A percentile compares a stretch with the other conserved stretches of the same genome.
These are phyloP conservation scores for Hyles euphorbiae DNA, from an alignment of 1,140 invertebrate genomes.

Conservation along the genomic window DNA sequence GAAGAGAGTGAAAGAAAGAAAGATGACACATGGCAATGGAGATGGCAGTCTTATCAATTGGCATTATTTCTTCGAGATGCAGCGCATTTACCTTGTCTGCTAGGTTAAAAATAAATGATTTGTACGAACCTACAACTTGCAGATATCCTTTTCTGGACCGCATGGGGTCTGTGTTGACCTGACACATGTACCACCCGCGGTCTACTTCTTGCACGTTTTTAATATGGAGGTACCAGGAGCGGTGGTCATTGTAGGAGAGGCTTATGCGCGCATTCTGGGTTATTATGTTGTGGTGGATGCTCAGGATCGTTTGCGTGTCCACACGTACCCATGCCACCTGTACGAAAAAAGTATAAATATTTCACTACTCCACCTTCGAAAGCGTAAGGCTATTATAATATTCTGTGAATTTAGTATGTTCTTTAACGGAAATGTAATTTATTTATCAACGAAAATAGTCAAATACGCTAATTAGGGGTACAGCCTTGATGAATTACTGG, in stretches of 20 bases:
- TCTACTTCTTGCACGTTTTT: conserved; percentile 88
- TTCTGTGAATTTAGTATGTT: background rate
- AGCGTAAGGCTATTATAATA: background rate
- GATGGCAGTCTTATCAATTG: too few relatives aligned
- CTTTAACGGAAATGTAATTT: background rate
- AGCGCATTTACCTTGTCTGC: too few relatives aligned
- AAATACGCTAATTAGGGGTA: too few relatives aligned
- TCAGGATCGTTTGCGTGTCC: conserved; percentile 93
- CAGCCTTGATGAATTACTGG: too few relatives aligned
- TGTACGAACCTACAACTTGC: conserved; percentile 88
- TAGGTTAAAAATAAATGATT: background rate
- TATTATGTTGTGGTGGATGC: conserved; percentile 92
- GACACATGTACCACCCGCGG: conserved; percentile 91
- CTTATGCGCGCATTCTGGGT: conserved; percentile 91
- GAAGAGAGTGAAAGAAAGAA: too few relatives aligned
- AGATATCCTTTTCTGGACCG: conserved; percentile 88
- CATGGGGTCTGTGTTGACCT: conserved; percentile 92
- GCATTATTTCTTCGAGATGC: too few relatives aligned
- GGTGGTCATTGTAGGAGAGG: conserved; percentile 90
- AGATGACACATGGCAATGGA: too few relatives aligned
- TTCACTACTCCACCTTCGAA: background rate
- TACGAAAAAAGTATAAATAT: conserved; percentile 19
- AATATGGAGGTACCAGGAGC: conserved; percentile 92
- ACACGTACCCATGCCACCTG: conserved; percentile 94
- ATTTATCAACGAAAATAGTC: background rate